A percentile compares a stretch with the other conserved stretches of the same genome.
Evolutionary conservation across 2,888 invertebrate species (phyloP).

Genomic region (Cheilosia scutellata): DNA sequence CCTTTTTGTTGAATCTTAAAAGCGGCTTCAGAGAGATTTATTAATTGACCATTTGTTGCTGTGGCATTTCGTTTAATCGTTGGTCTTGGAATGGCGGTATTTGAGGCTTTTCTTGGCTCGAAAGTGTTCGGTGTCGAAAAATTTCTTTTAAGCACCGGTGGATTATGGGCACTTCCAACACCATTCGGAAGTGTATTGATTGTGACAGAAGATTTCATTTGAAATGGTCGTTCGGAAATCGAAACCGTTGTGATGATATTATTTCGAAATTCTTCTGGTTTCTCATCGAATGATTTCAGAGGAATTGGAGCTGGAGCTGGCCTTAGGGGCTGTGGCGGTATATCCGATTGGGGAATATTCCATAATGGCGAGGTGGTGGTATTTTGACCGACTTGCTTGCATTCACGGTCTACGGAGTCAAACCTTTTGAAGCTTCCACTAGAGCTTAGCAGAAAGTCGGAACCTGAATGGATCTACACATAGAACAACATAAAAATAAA

Average conservation of each 20-base stretch:
- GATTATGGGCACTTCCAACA: slow-evolving; percentile 13
- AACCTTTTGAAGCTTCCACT: slow-evolving; percentile 88
- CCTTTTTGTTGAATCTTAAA: slow-evolving; percentile 64
- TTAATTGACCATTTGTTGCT: slow-evolving; percentile 78
- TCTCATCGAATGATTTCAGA: slow-evolving; percentile 78
- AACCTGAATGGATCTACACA: slow-evolving; percentile 87
- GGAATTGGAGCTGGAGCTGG: slow-evolving; percentile 85
- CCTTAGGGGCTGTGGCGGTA: slow-evolving; percentile 88
- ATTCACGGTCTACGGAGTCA: slow-evolving; percentile 87
- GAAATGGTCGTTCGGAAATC: slow-evolving; percentile 49
- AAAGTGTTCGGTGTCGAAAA: slow-evolving; percentile 77
- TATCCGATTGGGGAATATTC: slow-evolving; percentile 83
- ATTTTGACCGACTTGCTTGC: slow-evolving; percentile 84
- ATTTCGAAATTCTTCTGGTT: slow-evolving; percentile 79
- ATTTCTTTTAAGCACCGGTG: slow-evolving; percentile 77
- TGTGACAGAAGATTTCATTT: slow-evolving; percentile 59
- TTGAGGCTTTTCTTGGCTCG: slow-evolving; percentile 77
- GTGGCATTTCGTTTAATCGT: slow-evolving; percentile 82
- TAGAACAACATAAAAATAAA: slow-evolving; percentile 24
- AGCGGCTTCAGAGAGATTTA: slow-evolving; percentile 61
- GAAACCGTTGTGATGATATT: slow-evolving; percentile 57
- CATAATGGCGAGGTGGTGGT: slow-evolving; percentile 82
- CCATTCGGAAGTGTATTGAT: slow-evolving; percentile 61
- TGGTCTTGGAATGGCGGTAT: slow-evolving; percentile 82
- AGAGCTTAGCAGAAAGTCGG: slow-evolving; percentile 87